A percentile compares a stretch with the other conserved stretches of the same genome.
These are phyloP conservation scores for Agrypnus murinus DNA, from an alignment of 2,888 invertebrate species.

Conservation along the genomic window DNA sequence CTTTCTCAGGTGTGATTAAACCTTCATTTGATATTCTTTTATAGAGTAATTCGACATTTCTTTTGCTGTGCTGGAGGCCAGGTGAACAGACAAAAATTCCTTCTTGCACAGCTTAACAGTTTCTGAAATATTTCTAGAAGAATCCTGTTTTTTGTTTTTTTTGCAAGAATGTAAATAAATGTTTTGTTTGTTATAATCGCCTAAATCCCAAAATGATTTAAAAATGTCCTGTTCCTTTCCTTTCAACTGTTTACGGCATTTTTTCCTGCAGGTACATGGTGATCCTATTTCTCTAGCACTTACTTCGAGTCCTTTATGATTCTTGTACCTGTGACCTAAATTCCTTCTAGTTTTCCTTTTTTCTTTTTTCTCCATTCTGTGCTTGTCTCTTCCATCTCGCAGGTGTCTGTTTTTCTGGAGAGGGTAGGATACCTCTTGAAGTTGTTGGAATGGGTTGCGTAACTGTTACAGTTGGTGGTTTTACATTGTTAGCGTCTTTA, in stretches of 20 bases:
- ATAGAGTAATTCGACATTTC: conserved; percentile 42
- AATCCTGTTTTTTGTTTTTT: conserved; percentile 44
- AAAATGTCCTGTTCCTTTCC: conserved; percentile 42
- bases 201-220: conserved; percentile 45
- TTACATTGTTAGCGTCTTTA: conserved; percentile 15
- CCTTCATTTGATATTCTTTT: conserved; percentile 34
- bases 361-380: not conserved
- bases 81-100: conserved; percentile 50
- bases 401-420: conserved; percentile 29
- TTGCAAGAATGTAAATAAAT: conserved; percentile 45
- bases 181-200: conserved; percentile 49
- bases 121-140: conserved; percentile 36
- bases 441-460: conserved; percentile 1
- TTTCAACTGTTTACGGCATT: conserved; percentile 41
- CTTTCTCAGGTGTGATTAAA: conserved; percentile 33
- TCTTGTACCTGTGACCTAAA: conserved; percentile 6
- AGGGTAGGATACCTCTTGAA: conserved; percentile 2
- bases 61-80: conserved; percentile 45
- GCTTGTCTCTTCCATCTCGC: conserved; percentile 9
- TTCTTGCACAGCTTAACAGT: conserved; percentile 46
- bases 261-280: conserved; percentile 37
- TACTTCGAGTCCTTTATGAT: not conserved
- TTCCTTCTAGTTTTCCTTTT: conserved; percentile 21
- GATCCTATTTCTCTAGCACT: not conserved
- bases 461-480: not conserved